Conservation (phyloP, 2,113 vertebrate species). For the Sinocyclocheilus maitianheensis region DNA sequence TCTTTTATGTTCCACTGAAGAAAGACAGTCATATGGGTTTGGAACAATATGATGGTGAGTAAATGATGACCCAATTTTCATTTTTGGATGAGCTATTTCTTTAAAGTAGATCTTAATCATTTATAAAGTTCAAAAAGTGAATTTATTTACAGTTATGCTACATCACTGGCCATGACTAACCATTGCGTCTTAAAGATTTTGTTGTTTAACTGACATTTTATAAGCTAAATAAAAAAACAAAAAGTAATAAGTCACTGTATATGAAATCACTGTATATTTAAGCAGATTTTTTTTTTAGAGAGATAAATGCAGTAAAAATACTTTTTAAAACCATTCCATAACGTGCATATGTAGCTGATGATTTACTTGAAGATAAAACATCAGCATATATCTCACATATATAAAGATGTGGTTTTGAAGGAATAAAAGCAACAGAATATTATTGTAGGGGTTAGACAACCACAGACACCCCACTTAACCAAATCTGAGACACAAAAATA, state of each 20-base stretch:
- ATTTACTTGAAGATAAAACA: conserved; percentile 2
- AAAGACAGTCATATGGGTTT: conserved; percentile 2
- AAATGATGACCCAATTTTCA: background rate
- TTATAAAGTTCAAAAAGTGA: background rate
- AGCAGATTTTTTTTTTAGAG: background rate
- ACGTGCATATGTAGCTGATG: background rate
- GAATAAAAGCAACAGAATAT: background rate
- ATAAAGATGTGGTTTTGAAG: conserved; percentile 21
- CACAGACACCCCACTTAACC: background rate
- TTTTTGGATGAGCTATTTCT: background rate
- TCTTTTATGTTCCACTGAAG: conserved; percentile 13
- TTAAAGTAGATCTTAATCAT: background rate
- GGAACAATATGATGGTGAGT: background rate
- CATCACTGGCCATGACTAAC: background rate
- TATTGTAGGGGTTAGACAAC: conserved; percentile 12
- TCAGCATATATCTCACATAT: conserved; percentile 6
- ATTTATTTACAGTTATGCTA: background rate
- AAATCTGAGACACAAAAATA: conserved; percentile 10
- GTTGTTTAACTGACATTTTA: background rate
- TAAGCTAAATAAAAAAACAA: background rate
- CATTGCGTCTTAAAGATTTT: background rate
- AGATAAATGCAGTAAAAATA: background rate
- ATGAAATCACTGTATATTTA: background rate
- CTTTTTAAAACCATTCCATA: background rate
- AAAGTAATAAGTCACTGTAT: background rate